phyloP scores from a whole-genome alignment of 2,888 invertebrate species.

The Ophion ellenae region DNA sequence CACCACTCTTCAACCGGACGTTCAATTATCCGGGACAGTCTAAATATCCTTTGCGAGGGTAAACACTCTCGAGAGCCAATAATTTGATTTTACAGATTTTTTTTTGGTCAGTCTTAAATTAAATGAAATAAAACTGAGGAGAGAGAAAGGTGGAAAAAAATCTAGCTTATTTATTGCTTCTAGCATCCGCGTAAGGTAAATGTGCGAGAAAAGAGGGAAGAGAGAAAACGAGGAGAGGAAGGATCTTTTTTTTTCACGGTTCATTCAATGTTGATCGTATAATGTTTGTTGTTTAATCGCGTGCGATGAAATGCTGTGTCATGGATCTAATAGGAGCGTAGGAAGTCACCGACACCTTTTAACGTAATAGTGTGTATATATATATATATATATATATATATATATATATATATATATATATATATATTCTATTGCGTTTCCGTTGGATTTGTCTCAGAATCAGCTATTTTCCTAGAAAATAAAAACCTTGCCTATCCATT shows the following conservation, averaged over 20 bases:
- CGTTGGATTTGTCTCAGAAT: too few species aligned
- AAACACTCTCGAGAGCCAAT: neutral
- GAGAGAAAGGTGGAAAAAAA: too few species aligned
- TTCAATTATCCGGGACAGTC: neutral
- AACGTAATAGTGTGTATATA: neutral
- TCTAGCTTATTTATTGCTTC: neutral
- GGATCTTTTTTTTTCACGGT: neutral
- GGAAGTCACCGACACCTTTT: too few species aligned
- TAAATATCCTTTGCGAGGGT: neutral
- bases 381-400: too few species aligned
- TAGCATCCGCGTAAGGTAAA: slow-evolving; percentile 9
- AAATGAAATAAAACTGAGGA: neutral
- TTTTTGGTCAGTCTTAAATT: neutral
- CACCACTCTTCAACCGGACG: neutral
- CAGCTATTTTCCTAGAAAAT: too few species aligned
- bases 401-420: too few species aligned
- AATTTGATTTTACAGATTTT: neutral
- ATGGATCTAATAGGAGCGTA: neutral
- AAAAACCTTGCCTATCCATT: too few species aligned
- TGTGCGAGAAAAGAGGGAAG: slow-evolving; percentile 9
- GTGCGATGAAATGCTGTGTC: neutral
- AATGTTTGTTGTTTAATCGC: neutral
- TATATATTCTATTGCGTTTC: too few species aligned
- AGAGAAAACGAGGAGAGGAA: slow-evolving; percentile 27
- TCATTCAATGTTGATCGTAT: slow-evolving; percentile 17